These are phyloP conservation scores for Clusia tigrina DNA, from an alignment of 2,888 invertebrate genomes.

Conservation along the genomic window DNA sequence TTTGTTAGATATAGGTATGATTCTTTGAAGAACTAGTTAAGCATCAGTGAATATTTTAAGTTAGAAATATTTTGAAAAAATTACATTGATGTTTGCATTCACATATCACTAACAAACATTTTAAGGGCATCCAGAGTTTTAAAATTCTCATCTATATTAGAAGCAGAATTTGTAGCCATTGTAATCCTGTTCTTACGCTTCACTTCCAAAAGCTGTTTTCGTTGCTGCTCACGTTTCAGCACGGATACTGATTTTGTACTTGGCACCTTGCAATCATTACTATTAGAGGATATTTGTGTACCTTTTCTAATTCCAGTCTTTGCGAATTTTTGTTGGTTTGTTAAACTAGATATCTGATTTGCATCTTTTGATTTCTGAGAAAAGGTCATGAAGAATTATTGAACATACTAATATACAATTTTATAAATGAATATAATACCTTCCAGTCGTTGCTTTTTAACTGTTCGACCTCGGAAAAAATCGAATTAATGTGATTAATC, in stretches of 20 bases:
- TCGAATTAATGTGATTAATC: conserved; percentile 82
- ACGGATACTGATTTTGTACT: conserved; percentile 62
- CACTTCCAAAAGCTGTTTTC: conserved; percentile 80
- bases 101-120: conserved; percentile 49
- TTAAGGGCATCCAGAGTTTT: conserved; percentile 35
- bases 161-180: conserved; percentile 40
- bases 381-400: neutral
- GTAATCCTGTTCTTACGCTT: conserved; percentile 62
- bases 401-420: too few species aligned
- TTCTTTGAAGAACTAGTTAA: conserved; percentile 47
- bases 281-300: conserved; percentile 38
- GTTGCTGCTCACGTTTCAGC: conserved; percentile 73
- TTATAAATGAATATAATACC: conserved; percentile 45
- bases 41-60: conserved; percentile 45
- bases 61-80: conserved; percentile 34
- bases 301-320: conserved; percentile 44
- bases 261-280: conserved; percentile 38
- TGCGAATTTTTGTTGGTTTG: conserved; percentile 38
- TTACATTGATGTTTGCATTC: conserved; percentile 35
- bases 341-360: neutral
- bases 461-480: conserved; percentile 75
- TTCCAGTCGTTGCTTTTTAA: conserved; percentile 76
- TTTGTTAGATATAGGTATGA: neutral
- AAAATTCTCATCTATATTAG: conserved; percentile 11
- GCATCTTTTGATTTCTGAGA: conserved; percentile 42